Percentiles rank a stretch among this genome's conserved stretches.
Evolutionary conservation across 2,888 invertebrate species (phyloP).

Genomic region (Cylindroiulus punctatus): DNA sequence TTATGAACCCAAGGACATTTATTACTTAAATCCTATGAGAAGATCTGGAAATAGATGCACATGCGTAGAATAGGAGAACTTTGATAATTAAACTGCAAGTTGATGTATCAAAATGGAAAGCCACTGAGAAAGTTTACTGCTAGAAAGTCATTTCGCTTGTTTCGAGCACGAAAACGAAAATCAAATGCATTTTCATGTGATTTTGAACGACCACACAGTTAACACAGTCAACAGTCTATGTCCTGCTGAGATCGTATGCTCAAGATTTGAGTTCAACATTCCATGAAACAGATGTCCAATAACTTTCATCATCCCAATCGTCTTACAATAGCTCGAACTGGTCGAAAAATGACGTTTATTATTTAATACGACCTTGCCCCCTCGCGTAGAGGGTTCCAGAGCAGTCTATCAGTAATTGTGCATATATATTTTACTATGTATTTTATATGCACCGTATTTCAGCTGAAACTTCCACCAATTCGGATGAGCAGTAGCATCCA

Average conservation of each 20-base stretch:
- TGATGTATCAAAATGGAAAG: neutral
- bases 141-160: no score
- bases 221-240: no score
- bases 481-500: neutral
- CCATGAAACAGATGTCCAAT: no score
- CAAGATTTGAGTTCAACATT: no score
- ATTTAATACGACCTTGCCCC: neutral
- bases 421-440: neutral
- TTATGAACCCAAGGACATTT: neutral
- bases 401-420: neutral
- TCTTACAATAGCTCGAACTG: no score
- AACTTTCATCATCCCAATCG: no score
- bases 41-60: neutral
- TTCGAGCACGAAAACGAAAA: no score
- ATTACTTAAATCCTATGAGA: neutral
- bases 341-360: neutral
- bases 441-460: neutral
- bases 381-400: neutral
- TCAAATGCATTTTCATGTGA: no score
- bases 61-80: neutral
- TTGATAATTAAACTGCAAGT: neutral
- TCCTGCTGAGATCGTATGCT: no score
- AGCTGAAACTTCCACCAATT: neutral
- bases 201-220: no score
- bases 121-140: neutral